These are phyloP conservation scores for Salarias fasciatus DNA, from an alignment of 2,797 vertebrate genomes.

Conservation along the genomic window DNA sequence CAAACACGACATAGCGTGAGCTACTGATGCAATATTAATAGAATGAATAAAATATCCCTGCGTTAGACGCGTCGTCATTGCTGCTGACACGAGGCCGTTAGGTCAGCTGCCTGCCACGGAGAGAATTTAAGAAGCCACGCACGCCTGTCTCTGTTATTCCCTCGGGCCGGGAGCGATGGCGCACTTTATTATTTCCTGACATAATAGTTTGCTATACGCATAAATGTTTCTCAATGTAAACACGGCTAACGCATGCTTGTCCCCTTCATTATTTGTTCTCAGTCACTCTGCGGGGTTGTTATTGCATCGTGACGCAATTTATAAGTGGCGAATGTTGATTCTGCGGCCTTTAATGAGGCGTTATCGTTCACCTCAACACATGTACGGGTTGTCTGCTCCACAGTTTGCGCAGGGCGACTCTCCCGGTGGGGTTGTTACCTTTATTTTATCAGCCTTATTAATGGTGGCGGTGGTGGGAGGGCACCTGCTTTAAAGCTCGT, in stretches of 20 bases:
- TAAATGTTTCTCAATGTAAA: constrained; percentile 59
- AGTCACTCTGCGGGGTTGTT: constrained; percentile 16
- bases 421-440: constrained; percentile 30
- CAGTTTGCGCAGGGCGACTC: constrained; percentile 18
- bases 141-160: constrained; percentile 39
- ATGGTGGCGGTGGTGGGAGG: constrained; percentile 4
- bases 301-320: constrained; percentile 10
- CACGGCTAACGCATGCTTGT: constrained; percentile 6
- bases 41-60: constrained; percentile 65
- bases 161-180: constrained; percentile 24
- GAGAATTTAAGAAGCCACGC: constrained; percentile 47
- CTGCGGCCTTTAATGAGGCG: constrained; percentile 31
- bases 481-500: constrained; percentile 62
- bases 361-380: constrained; percentile 25
- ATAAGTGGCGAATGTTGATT: constrained; percentile 30
- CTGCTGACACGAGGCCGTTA: constrained; percentile 60
- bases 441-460: constrained; percentile 29
- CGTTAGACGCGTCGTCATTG: constrained; percentile 64
- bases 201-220: constrained; percentile 42
- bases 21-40: constrained; percentile 66
- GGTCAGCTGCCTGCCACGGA: constrained; percentile 52
- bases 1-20: constrained; percentile 28
- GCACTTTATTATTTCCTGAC: constrained; percentile 44
- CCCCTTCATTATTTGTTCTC: constrained; percentile 22
- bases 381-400: constrained; percentile 19